These are phyloP conservation scores for Sitobion miscanthi DNA, from an alignment of 1,140 invertebrate genomes.

Conservation along the genomic window DNA sequence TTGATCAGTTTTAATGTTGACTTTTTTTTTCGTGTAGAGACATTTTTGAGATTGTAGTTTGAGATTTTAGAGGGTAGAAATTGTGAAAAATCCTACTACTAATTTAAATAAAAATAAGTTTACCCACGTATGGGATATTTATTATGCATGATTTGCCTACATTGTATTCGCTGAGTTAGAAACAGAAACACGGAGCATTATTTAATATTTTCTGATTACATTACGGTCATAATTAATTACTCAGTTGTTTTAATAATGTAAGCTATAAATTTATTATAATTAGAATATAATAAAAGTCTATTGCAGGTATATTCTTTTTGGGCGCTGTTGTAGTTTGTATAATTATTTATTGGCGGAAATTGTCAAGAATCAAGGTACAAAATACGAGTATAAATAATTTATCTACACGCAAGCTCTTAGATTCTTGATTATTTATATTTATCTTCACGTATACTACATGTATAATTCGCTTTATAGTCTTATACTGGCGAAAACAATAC, in stretches of 20 bases:
- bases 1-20: background rate
- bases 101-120: background rate
- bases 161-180: background rate
- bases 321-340: background rate
- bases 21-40: background rate
- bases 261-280: background rate
- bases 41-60: background rate
- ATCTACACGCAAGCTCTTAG: background rate
- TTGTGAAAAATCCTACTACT: background rate
- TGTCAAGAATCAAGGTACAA: background rate
- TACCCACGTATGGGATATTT: background rate
- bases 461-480: background rate
- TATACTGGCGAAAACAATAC: background rate
- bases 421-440: constrained; percentile 5
- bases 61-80: background rate
- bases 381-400: background rate
- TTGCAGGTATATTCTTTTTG: background rate
- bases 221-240: background rate
- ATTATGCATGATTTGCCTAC: background rate
- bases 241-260: background rate
- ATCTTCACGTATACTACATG: background rate
- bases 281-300: background rate
- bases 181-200: background rate
- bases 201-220: background rate
- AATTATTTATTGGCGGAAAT: constrained; percentile 3